A percentile compares a stretch with the other conserved stretches of the same genome.
Conservation (phyloP, 2,797 vertebrate genomes). For the Anniella stebbinsi region DNA sequence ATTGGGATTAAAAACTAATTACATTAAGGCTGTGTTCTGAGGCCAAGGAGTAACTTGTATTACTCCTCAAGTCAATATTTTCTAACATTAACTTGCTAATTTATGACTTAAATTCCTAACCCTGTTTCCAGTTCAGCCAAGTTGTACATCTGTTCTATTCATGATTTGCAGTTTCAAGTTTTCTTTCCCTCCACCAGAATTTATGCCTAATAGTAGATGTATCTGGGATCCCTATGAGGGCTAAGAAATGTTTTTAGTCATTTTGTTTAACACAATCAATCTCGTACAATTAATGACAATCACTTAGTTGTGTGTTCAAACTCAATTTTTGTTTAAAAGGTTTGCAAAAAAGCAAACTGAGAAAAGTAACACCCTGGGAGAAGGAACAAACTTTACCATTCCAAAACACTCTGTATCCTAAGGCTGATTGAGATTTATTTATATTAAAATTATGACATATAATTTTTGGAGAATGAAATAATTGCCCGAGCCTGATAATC, state of each 20-base stretch:
- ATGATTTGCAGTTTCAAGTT: slow-evolving; percentile 17
- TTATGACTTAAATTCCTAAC: slow-evolving; percentile 28
- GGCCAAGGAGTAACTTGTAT: slow-evolving; percentile 1
- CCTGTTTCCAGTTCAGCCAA: slow-evolving; percentile 38
- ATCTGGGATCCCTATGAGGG: neutral
- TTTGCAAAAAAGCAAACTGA: neutral
- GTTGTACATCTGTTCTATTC: slow-evolving; percentile 8
- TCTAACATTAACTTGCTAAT: neutral
- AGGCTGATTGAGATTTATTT: neutral
- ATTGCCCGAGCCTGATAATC: neutral
- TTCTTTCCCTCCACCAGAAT: neutral
- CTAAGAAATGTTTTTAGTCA: neutral
- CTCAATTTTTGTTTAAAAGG: neutral
- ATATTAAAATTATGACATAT: neutral
- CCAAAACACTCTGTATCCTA: neutral
- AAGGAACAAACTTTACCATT: neutral
- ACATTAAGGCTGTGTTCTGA: slow-evolving; percentile 7
- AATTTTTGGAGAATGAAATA: neutral
- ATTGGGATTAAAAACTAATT: neutral
- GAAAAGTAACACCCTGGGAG: neutral
- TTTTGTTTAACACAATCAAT: neutral
- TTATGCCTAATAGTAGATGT: neutral
- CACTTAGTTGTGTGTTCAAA: neutral
- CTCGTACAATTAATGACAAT: neutral
- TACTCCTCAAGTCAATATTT: slow-evolving; percentile 39